These are phyloP conservation scores for Cephalopachus bancanus DNA, from an alignment of 2,797 vertebrate genomes.

Conservation along the genomic window DNA sequence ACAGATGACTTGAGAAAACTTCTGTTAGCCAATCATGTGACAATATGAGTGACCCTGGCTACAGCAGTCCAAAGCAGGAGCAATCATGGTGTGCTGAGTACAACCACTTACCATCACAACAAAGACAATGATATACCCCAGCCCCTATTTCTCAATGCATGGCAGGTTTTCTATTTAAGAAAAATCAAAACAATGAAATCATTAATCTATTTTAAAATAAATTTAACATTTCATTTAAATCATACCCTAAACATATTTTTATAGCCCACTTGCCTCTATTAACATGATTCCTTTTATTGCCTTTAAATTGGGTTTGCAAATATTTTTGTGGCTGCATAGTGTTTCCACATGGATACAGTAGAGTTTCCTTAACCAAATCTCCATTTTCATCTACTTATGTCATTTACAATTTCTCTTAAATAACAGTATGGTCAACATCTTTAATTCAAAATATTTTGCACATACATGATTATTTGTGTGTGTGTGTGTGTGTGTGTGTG, in stretches of 20 bases:
- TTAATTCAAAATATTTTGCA: neutral
- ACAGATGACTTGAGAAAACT: neutral
- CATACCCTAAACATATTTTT: neutral
- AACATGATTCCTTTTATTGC: neutral
- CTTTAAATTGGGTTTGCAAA: neutral
- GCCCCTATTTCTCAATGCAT: neutral
- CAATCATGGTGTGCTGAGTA: no score
- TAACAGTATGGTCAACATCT: neutral
- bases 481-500: neutral
- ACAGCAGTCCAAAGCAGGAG: neutral
- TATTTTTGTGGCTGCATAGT: neutral
- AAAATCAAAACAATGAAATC: slow-evolving; percentile 31
- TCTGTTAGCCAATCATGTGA: neutral
- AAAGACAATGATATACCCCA: neutral
- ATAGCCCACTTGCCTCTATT: neutral
- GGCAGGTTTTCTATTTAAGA: neutral
- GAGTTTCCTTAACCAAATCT: neutral
- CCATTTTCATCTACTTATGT: neutral
- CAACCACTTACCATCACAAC: no score
- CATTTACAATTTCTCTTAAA: neutral
- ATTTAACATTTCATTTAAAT: neutral
- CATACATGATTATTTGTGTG: neutral
- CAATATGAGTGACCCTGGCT: no score
- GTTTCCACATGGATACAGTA: neutral
- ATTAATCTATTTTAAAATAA: neutral